Conservation (phyloP, 2,888 invertebrate species). For the Onthophagus sagittarius region DNA sequence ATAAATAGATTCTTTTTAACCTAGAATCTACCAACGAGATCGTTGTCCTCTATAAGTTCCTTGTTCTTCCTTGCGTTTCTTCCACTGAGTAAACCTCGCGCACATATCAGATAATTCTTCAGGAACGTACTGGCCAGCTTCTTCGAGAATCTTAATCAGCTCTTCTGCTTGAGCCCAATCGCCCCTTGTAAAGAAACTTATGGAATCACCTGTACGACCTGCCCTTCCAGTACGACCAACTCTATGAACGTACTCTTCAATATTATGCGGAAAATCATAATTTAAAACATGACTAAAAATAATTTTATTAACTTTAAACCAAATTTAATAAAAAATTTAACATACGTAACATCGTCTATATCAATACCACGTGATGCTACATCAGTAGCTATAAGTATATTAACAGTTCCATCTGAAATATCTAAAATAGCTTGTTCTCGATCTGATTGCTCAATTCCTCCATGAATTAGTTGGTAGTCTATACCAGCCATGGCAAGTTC, state of each 20-base stretch:
- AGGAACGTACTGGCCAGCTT: slow-evolving; percentile 80
- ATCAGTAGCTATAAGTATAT: slow-evolving; percentile 89
- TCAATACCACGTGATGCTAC: slow-evolving; percentile 93
- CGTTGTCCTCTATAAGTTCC: slow-evolving; percentile 27
- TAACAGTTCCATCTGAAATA: slow-evolving; percentile 72
- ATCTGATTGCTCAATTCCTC: slow-evolving; percentile 74
- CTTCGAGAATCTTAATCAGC: slow-evolving; percentile 79
- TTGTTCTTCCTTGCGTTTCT: slow-evolving; percentile 56
- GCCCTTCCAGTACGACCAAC: slow-evolving; percentile 96
- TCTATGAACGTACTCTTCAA: slow-evolving; percentile 94
- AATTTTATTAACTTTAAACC: background rate
- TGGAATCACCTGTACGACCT: slow-evolving; percentile 76
- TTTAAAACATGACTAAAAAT: slow-evolving; percentile 74
- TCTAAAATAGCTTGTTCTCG: slow-evolving; percentile 81
- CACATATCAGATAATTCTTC: slow-evolving; percentile 73
- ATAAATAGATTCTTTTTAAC: slow-evolving; percentile 8
- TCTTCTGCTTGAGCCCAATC: slow-evolving; percentile 83
- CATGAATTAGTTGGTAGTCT: slow-evolving; percentile 79
- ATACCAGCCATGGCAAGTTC: slow-evolving; percentile 70
- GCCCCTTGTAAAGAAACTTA: slow-evolving; percentile 73
- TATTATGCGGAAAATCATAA: slow-evolving; percentile 88
- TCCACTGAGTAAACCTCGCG: slow-evolving; percentile 65
- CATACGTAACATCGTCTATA: slow-evolving; percentile 77
- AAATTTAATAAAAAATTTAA: background rate
- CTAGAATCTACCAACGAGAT: slow-evolving; percentile 19